Evolutionary conservation across 2,797 vertebrate genomes (phyloP), one percentile per base, ranked within the genome.

Genomic region (Gobionotothen gibberifrons): DNA sequence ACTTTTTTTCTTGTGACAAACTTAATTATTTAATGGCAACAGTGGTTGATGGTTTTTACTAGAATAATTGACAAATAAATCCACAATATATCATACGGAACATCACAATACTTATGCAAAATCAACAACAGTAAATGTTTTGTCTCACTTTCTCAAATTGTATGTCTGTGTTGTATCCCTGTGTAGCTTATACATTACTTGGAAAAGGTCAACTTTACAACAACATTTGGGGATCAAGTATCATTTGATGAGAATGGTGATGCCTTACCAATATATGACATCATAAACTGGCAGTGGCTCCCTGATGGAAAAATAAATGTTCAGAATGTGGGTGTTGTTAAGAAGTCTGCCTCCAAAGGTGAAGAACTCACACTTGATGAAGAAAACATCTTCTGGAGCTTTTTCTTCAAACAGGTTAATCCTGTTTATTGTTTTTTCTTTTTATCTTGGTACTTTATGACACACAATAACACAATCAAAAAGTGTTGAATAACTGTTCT

Each of bases 191-290:
- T 93, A 17, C 56, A 92, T 82, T 94, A 94, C 49, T 74, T 94
- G 69, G 75, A 92, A 63, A 91, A 74, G 3, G 88, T 94, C 3
- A 93, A 92, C 52, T 89, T 94, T 57, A 93, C 90, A 5, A 93
- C 90, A 72, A 15, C 83, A 17, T 94, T 90, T 79, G 93, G 93
- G 10, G 93, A 93, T 49, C 74, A 82, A 48, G 90, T 94, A 15
- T 91, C 90, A 4, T 95, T 95, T 85, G 93, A 94, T 70, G 74
- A 93, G 15, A 93, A 94, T 32, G 93, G 92, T 3, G 90, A 94
- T 73, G 89, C 83, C 1, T 49, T 91, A 39, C 89, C 93, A 36
- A 89, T 90, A 32, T 95, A 94, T 65, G 94, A 95, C 58, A 49
- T 95, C 7, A 87, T 95, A 89, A 94, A 94, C 81, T 89, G 93